Percentiles rank a stretch among this genome's conserved stretches.
These are phyloP conservation scores for Sebastiscus albofasciatus DNA, from an alignment of 2,797 vertebrate genomes.

Conservation along the genomic window DNA sequence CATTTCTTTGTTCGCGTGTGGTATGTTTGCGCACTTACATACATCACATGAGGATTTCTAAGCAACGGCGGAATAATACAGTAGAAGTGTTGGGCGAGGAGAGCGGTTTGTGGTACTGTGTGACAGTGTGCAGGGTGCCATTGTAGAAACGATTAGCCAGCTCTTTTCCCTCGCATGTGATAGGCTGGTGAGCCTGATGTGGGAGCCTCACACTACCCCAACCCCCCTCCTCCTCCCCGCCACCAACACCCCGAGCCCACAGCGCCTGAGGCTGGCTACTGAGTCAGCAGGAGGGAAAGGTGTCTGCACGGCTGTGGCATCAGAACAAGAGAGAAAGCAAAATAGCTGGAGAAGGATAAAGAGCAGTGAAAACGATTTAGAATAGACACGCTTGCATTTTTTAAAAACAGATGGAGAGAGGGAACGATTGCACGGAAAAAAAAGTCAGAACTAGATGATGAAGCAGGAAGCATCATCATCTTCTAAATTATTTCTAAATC, in stretches of 20 bases:
- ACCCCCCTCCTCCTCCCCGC: slow-evolving; percentile 42
- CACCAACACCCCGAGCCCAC: slow-evolving; percentile 79
- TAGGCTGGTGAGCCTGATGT: slow-evolving; percentile 81
- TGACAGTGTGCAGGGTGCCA: slow-evolving; percentile 80
- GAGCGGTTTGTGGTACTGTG: slow-evolving; percentile 77
- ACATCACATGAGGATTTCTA: slow-evolving; percentile 57
- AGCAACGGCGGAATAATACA: slow-evolving; percentile 66
- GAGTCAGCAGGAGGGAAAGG: slow-evolving; percentile 87
- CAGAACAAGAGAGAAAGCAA: slow-evolving; percentile 70
- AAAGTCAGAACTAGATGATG: slow-evolving; percentile 39
- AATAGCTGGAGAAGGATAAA: slow-evolving; percentile 63
- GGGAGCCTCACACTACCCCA: slow-evolving; percentile 69
- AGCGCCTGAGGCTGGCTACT: slow-evolving; percentile 82
- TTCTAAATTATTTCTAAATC: slow-evolving; percentile 43
- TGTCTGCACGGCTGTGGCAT: slow-evolving; percentile 84
- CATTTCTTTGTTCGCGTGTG: neutral
- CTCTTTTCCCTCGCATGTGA: slow-evolving; percentile 81
- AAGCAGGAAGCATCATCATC: slow-evolving; percentile 42
- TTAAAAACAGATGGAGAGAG: slow-evolving; percentile 41
- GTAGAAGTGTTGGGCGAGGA: slow-evolving; percentile 66
- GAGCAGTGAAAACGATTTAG: slow-evolving; percentile 49
- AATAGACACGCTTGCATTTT: slow-evolving; percentile 55
- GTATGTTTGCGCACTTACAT: slow-evolving; percentile 27
- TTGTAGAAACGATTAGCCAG: slow-evolving; percentile 85
- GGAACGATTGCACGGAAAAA: slow-evolving; percentile 17